phyloP scores from a whole-genome alignment of 23 tunicate species.

The Halocynthia aurantium region DNA sequence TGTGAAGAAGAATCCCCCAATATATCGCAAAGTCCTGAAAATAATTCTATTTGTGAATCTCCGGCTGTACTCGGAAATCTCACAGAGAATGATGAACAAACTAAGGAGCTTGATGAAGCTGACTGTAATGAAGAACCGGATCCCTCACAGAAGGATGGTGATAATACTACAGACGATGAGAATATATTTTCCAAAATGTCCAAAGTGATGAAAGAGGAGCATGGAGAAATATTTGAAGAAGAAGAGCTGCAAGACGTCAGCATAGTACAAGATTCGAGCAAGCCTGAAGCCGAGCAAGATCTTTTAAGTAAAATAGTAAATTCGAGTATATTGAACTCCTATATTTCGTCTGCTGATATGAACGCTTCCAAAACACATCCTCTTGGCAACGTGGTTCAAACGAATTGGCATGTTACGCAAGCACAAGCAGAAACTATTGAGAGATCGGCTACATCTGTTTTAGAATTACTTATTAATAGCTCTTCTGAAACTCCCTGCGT shows the following conservation, averaged over 20 bases:
- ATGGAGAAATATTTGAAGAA: neutral
- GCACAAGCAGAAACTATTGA: no score
- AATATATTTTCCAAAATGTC: constrained; percentile 10
- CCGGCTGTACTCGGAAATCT: neutral
- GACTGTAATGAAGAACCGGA: neutral
- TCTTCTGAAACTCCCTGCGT: neutral
- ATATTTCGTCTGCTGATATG: no score
- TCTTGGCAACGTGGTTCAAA: no score
- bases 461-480: neutral
- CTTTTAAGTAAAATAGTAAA: no score
- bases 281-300: no score
- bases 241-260: no score
- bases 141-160: neutral
- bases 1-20: neutral
- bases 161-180: neutral
- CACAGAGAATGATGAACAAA: neutral
- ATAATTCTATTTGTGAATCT: neutral
- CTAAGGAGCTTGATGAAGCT: neutral
- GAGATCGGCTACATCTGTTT: no score
- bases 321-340: no score
- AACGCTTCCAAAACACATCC: no score
- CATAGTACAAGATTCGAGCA: no score
- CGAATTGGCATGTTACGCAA: no score
- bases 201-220: neutral
- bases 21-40: neutral